Conservation (phyloP, 2,888 invertebrate genomes). For the Erebia epiphron region DNA sequence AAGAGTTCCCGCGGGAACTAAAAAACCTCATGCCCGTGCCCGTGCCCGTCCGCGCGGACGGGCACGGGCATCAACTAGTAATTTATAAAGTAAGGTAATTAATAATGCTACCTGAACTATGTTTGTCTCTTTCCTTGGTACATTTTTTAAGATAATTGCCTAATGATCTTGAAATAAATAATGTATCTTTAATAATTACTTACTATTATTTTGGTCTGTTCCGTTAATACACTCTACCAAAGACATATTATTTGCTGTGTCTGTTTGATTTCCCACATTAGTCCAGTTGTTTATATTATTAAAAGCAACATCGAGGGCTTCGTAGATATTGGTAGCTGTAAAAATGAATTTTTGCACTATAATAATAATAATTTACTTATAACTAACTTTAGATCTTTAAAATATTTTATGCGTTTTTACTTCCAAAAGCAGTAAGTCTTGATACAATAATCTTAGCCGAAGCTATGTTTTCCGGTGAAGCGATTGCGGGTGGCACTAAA, state of each 20-base stretch:
- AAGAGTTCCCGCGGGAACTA: too few relatives aligned
- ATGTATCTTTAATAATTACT: background rate
- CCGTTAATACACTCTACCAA: background rate
- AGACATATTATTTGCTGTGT: background rate
- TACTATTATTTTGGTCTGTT: background rate
- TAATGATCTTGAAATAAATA: too few relatives aligned
- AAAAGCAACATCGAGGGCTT: slow-evolving; percentile 82
- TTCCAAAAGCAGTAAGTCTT: slow-evolving; percentile 80
- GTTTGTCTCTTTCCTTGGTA: too few relatives aligned
- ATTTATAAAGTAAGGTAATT: too few relatives aligned
- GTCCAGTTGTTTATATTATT: slow-evolving; percentile 73
- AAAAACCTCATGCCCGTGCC: too few relatives aligned
- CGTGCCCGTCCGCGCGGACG: too few relatives aligned
- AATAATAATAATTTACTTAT: background rate
- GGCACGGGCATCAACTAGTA: too few relatives aligned
- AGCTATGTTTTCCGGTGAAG: slow-evolving; percentile 78
- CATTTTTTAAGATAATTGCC: too few relatives aligned
- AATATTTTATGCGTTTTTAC: slow-evolving; percentile 46
- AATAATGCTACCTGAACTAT: too few relatives aligned
- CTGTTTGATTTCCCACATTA: slow-evolving; percentile 29
- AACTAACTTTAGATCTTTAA: background rate
- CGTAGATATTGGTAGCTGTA: slow-evolving; percentile 86
- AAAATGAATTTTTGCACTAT: background rate
- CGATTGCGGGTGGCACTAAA: slow-evolving; percentile 77
- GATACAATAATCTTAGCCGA: slow-evolving; percentile 83